Conservation (phyloP, 2,888 invertebrate species). For the Polydrusus cervinus region DNA sequence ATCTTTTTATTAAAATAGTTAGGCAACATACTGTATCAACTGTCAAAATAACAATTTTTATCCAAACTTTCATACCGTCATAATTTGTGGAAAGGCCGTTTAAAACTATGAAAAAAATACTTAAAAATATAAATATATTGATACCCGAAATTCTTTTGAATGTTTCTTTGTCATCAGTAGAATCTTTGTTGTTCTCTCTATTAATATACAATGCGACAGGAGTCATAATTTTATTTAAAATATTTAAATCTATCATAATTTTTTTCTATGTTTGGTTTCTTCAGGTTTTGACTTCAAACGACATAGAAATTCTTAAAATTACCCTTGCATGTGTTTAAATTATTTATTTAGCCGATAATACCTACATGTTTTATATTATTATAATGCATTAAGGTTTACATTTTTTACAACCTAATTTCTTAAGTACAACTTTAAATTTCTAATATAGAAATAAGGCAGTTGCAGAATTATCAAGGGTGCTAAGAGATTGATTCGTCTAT, state of each 20-base stretch:
- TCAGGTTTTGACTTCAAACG: not conserved
- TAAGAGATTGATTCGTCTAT: too few relatives aligned
- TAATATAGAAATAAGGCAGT: not conserved
- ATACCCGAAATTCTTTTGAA: conserved; percentile 28
- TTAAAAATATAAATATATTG: conserved; percentile 27
- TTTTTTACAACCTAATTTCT: conserved; percentile 6
- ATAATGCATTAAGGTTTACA: not conserved
- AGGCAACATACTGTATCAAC: conserved; percentile 8
- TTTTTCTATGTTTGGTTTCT: not conserved
- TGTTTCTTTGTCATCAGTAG: not conserved
- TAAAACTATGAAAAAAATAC: conserved; percentile 16
- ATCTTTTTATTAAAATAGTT: conserved; percentile 14
- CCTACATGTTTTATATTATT: not conserved
- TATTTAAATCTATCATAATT: conserved; percentile 20
- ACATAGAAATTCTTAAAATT: not conserved
- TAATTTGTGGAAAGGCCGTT: not conserved
- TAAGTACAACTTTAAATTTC: not conserved
- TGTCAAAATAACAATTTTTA: conserved; percentile 19
- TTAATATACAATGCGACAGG: conserved; percentile 13
- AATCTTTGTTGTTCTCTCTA: not conserved
- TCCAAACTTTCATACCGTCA: not conserved
- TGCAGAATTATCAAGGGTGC: too few relatives aligned
- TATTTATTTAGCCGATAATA: not conserved
- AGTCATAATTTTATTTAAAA: conserved; percentile 24
- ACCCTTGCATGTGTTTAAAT: conserved; percentile 6